These are phyloP conservation scores for Ctenomys sociabilis DNA, from an alignment of 2,113 vertebrate species.

Conservation along the genomic window DNA sequence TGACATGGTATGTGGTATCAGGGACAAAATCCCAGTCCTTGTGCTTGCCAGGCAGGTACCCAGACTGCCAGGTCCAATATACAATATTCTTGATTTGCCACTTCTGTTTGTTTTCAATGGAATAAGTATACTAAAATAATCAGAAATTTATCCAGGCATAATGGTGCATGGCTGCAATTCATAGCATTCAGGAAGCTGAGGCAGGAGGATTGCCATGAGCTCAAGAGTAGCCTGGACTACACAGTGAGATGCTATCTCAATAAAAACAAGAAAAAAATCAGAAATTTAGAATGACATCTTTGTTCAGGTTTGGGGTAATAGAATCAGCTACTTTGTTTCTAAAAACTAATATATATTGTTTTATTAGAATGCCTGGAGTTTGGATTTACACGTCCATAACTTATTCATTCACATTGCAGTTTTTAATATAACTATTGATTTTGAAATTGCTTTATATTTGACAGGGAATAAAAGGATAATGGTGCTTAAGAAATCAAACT, in stretches of 20 bases:
- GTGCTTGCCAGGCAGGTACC: too few relatives aligned
- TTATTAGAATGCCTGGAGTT: neutral
- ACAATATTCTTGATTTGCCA: neutral
- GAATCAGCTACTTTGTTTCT: neutral
- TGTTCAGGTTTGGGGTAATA: neutral
- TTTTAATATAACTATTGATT: neutral
- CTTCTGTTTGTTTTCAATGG: neutral
- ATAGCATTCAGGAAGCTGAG: neutral
- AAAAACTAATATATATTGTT: neutral
- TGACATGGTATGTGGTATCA: too few relatives aligned
- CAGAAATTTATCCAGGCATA: neutral
- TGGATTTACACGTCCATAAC: neutral
- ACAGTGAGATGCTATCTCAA: neutral
- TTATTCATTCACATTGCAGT: neutral
- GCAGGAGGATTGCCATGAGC: neutral
- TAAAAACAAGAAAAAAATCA: neutral
- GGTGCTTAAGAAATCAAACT: neutral
- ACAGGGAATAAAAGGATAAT: conserved; percentile 9
- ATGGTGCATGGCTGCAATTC: neutral
- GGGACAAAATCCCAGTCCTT: too few relatives aligned
- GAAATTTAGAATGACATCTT: neutral
- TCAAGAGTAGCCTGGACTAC: neutral
- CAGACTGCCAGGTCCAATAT: too few relatives aligned
- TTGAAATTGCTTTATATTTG: neutral
- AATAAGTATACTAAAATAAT: neutral